phyloP scores from a whole-genome alignment of 2,888 invertebrate genomes.

The Calameuta pallipes region DNA sequence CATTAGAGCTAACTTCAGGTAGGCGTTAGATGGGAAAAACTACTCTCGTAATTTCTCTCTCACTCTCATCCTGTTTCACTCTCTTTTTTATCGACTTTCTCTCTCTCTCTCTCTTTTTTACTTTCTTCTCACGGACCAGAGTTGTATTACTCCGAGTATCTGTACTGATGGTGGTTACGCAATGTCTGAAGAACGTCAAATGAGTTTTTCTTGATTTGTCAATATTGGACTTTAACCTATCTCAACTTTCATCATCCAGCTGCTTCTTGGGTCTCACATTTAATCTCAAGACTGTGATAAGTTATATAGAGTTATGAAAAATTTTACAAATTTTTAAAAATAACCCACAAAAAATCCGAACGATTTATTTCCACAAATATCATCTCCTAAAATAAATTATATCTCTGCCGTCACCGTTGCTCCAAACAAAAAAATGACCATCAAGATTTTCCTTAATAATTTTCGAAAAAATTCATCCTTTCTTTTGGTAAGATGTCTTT shows the following conservation, averaged over 20 bases:
- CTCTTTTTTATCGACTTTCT: background rate
- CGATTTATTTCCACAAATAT: no score
- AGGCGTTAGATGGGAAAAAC: background rate
- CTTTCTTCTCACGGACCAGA: background rate
- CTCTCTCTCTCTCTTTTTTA: background rate
- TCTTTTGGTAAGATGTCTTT: no score
- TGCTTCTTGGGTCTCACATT: background rate
- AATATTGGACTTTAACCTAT: slow-evolving; percentile 30
- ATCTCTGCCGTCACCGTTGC: no score
- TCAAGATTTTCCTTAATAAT: no score
- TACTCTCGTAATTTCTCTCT: slow-evolving; percentile 3
- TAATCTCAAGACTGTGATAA: background rate
- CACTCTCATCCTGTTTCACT: background rate
- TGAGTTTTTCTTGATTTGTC: slow-evolving; percentile 28
- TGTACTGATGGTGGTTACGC: background rate
- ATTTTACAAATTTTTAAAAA: background rate
- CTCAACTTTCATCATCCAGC: background rate
- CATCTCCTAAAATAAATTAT: no score
- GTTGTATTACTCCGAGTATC: background rate
- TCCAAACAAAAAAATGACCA: no score
- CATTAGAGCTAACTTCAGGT: background rate
- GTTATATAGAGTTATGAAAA: background rate
- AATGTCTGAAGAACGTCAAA: slow-evolving; percentile 20
- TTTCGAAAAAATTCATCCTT: no score
- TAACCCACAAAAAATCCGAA: background rate